These are phyloP conservation scores for Paramormyrops kingsleyae DNA, from an alignment of 2,113 vertebrate genomes.

Conservation along the genomic window DNA sequence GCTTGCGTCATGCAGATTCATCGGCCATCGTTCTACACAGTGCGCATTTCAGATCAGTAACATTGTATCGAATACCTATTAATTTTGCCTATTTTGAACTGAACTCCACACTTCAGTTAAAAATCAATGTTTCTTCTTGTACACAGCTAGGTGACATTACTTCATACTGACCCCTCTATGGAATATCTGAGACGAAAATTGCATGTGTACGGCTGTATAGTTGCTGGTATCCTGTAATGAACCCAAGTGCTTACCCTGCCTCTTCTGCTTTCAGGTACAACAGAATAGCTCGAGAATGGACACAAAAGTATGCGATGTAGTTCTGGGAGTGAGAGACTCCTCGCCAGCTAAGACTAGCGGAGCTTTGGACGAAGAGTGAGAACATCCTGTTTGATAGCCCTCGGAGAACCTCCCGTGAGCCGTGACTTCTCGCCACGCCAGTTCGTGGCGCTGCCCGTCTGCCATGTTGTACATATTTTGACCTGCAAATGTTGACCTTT, in stretches of 20 bases:
- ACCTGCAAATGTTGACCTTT: constrained; percentile 68
- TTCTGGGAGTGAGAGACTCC: constrained; percentile 63
- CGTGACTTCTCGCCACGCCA: constrained; percentile 76
- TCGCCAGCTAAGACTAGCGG: constrained; percentile 72
- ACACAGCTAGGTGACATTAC: neutral
- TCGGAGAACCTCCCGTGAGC: constrained; percentile 79
- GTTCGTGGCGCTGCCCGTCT: constrained; percentile 73
- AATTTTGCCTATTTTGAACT: neutral
- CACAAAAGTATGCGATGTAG: constrained; percentile 84
- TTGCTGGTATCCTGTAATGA: neutral
- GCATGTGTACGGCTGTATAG: too few relatives aligned
- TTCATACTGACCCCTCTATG: neutral
- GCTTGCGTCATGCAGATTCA: neutral
- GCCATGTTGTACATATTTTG: constrained; percentile 68
- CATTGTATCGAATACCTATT: neutral
- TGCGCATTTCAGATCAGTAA: neutral
- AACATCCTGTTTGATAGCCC: constrained; percentile 73
- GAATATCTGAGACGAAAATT: neutral
- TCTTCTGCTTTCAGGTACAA: constrained; percentile 70
- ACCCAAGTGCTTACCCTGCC: neutral
- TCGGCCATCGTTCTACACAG: neutral
- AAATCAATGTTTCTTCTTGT: neutral
- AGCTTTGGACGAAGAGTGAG: constrained; percentile 66
- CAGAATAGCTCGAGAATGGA: constrained; percentile 81
- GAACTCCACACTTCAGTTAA: neutral